Conservation (phyloP, 2,113 vertebrate genomes). For the Struthidea cinerea region DNA sequence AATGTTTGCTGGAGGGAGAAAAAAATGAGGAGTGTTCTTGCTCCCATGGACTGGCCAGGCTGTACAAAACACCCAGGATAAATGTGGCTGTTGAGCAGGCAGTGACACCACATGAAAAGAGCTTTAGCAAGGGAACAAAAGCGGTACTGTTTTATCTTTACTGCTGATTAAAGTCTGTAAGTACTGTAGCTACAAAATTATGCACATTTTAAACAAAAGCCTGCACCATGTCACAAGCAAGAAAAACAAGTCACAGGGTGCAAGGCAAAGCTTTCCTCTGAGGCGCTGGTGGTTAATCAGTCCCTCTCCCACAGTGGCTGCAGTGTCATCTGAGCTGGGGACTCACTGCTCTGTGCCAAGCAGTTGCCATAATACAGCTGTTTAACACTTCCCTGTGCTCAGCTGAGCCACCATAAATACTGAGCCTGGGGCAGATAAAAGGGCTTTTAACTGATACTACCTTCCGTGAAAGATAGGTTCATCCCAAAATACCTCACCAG, state of each 20-base stretch:
- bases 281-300: not conserved
- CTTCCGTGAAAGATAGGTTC: not conserved
- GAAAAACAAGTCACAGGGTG: not conserved
- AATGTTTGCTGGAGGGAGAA: not conserved
- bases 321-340: not conserved
- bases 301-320: not conserved
- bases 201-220: constrained; percentile 19
- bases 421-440: not conserved
- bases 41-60: rapidly evolving
- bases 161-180: not conserved
- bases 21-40: not conserved
- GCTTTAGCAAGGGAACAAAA: not conserved
- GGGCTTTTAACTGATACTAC: not conserved
- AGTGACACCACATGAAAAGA: not conserved
- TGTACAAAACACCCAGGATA: not conserved
- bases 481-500: not conserved
- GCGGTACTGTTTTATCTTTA: not conserved
- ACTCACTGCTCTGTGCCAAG: not conserved
- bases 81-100: not conserved
- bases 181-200: constrained; percentile 1
- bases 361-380: not conserved
- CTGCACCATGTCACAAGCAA: not conserved
- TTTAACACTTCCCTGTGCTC: not conserved
- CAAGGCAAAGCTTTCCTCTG: not conserved
- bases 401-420: not conserved